phyloP scores from a whole-genome alignment of 1,140 invertebrate species.

The Paraescarpia echinospica region DNA sequence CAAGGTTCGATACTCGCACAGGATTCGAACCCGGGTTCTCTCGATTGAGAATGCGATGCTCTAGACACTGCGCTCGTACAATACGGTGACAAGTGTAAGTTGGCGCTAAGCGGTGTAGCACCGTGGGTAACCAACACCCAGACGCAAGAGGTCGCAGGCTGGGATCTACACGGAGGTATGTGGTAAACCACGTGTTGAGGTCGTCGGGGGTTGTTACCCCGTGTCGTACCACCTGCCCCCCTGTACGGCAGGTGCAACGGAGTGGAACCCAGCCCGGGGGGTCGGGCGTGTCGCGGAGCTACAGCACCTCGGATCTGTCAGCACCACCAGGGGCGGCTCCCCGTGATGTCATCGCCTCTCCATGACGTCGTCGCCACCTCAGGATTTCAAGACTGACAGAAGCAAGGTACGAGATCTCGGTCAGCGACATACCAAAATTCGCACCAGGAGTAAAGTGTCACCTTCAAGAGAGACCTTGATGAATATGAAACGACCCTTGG shows the following conservation, averaged over 20 bases:
- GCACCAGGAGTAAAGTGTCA: not conserved
- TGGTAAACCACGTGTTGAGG: no score
- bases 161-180: no score
- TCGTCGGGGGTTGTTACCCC: not conserved
- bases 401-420: not conserved
- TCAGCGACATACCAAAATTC: not conserved
- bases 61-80: no score
- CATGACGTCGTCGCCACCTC: not conserved
- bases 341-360: not conserved
- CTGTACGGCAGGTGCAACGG: not conserved
- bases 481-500: not conserved
- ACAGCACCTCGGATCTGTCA: not conserved
- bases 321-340: not conserved
- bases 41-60: no score
- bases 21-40: no score
- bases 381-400: not conserved
- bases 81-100: no score
- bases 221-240: not conserved
- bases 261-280: not conserved
- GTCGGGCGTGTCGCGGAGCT: not conserved
- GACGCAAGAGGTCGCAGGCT: no score
- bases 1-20: no score
- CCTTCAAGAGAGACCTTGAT: not conserved
- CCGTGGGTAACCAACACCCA: no score
- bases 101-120: no score